Base-by-base conservation (phyloP, 2,888 invertebrate species). In the Norana najaformis region DNA sequence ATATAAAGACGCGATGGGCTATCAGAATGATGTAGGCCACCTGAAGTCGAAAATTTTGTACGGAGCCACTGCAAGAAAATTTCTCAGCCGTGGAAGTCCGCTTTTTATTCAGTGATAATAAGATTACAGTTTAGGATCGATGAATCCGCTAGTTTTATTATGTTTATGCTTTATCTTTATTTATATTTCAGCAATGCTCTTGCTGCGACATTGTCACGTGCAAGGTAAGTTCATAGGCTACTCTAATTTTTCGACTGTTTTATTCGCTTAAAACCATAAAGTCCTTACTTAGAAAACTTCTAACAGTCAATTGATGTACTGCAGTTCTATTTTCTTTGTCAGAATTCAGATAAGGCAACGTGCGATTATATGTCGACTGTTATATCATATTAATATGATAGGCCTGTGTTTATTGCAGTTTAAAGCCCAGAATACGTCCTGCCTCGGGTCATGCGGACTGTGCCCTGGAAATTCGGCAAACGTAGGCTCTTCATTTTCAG, bases 141-240 rank as follows among this genome's bases (percentile, higher is more conserved):
- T n/a, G 30, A 69, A 8, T 69, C 11, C 30, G 2, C 69, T 11
- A n/a, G n/a, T n/a, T 30, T n/a, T 8, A 8, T 69, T 0, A 69
- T 11, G 1, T 69, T 30, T 69, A 16, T 69, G 8, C 47, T 47
- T 4, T 8, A 47, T 47, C 47, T 83, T 36, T 83, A 20, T 35
- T 85, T 85, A 14, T 35, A 36, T 85, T 85, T 35, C 37, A 85
- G 85, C 85, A 85, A 85, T 85, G 85, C 85, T 36, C 85, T 23
- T 85, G 85, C 16, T 85, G 85, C 37, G 85, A 85, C 37, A 4
- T 37, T 6, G 16, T 13, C 85, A 85, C 85, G 1, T 85, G 85
- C 85, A 85, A 85, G 85, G 85, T 85, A 85, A n/a, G n/a, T 69
- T 1, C 8, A 69, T 69, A n/a, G 30, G 8, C 6, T n/a, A 16